Conservation (phyloP, 2,888 invertebrate genomes). For the Phaonia tiefii region DNA sequence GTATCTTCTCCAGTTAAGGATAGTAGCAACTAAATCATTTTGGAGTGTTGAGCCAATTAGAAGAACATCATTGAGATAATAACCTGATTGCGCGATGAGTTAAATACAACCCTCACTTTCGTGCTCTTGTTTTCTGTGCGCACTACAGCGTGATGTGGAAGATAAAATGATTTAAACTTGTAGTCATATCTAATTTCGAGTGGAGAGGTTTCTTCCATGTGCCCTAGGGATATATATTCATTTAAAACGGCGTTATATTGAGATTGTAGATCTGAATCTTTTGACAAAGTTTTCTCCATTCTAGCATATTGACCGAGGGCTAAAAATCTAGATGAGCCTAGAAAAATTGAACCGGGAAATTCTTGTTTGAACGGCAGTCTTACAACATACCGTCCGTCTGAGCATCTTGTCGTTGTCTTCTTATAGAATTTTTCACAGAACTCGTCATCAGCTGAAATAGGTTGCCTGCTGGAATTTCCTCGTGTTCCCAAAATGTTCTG, state of each 20-base stretch:
- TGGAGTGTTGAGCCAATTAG: neutral
- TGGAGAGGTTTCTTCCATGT: neutral
- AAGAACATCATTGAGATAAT: neutral
- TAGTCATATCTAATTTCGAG: neutral
- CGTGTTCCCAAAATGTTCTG: too few species aligned
- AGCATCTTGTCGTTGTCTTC: too few species aligned
- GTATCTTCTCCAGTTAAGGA: too few species aligned
- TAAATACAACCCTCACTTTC: neutral
- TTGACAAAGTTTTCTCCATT: neutral
- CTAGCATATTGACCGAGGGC: neutral
- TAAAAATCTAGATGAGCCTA: neutral
- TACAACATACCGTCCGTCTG: too few species aligned
- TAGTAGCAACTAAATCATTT: too few species aligned
- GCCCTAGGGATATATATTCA: neutral
- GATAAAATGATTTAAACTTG: neutral
- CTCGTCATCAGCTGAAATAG: too few species aligned
- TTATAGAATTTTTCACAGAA: too few species aligned
- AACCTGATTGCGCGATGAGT: neutral
- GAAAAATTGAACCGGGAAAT: neutral
- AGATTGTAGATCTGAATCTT: neutral
- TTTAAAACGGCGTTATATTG: neutral
- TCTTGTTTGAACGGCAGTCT: too few species aligned
- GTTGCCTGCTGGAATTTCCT: too few species aligned
- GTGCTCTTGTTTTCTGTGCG: neutral
- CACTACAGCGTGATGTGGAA: constrained; percentile 1